Evolutionary conservation across 2,113 vertebrate genomes (phyloP), one percentile per base, ranked within the genome.

Genomic region (Nothocercus nigrocapillus): DNA sequence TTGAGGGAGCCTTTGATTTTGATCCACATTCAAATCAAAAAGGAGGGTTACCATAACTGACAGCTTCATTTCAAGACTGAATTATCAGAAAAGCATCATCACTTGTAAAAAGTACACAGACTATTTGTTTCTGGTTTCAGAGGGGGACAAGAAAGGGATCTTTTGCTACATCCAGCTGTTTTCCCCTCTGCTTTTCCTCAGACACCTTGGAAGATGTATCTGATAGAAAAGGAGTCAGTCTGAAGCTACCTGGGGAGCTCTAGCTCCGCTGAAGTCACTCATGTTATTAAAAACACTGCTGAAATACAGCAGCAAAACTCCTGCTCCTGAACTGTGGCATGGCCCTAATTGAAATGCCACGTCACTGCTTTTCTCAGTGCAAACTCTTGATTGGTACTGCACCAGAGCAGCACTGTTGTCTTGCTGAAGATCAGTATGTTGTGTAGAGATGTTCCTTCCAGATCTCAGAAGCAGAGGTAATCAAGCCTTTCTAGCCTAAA

Each of bases 321-420:
- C 14, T 2, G 8, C 4, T 9, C 45, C 22, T 42, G 38, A 22
- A 34, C 9, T 38, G 9, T 0, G 0, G 15, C 17, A 69, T 28
- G 83, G 56, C 8, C 40, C 22, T 15, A 13, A 20, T 53, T 54
- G 54, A 49, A 68, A 54, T 0, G 2, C 8, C 1, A 2, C 47
- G 9, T 36, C 4, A 1, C n/a, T 32, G 28, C 66, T 59, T 42
- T 88, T 49, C 72, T 42, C 47, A 34, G 18, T 0, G 3, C 42
- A 74, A 17, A 11, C 16, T 64, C 8, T 20, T 0, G 0, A 9
- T 28, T 0, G 0, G 10, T n/a, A 6, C n/a, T 11, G 18, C 2
- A 0, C 21, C 69, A 77, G 53, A 21, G 61, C 9, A 1, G 64
- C 9, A 1, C 49, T 78, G n/a, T 42, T 42, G 13, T 49, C 47